Evolutionary conservation across 2,888 invertebrate species (phyloP), one percentile per base, ranked within the genome.

Genomic region (Microctonus aethiopoides): DNA sequence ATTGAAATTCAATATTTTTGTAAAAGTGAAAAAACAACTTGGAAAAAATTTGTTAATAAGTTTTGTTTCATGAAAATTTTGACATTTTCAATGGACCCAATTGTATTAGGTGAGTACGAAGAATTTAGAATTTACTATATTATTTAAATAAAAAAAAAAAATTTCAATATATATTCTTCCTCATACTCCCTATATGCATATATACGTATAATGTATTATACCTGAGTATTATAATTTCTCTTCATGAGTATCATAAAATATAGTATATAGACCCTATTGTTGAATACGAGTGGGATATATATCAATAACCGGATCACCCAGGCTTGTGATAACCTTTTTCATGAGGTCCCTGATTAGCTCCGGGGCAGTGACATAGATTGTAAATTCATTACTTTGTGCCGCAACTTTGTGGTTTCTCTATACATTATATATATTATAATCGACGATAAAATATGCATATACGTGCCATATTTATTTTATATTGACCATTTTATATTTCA

Each of bases 11-110:
- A 16, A 7, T 46, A 7, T 46, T 46, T 7, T 4, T 5, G 16
- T 46, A 4, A 7, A 7, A 46, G 10, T 10, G 10, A 10, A 36
- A 9, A 10, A 36, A 36, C 1, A 36, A 36, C 1, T 10, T 9
- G 10, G 1, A 36, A 9, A 36, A 7, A 46, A 20, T 46, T 46
- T 46, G 7, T n/a, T 20, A 6, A 16, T 7, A n/a, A 20, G 16
- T 46, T 16, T 16, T 20, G n/a, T 7, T 16, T 16, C 46, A 4
- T 2, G 16, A 16, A 16, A 46, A 46, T 7, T 68, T 74, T 71
- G 74, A 74, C 68, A 74, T 75, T 78, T 74, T 67, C 78, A 73
- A 85, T 85, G 85, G 84, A 84, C 78, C 79, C 84, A 52, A 81
- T 83, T 71, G 80, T 82, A 72, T 73, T 83, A 74, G 85, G 85